phyloP scores from a whole-genome alignment of 2,888 invertebrate genomes.

The Anticlea derivata region DNA sequence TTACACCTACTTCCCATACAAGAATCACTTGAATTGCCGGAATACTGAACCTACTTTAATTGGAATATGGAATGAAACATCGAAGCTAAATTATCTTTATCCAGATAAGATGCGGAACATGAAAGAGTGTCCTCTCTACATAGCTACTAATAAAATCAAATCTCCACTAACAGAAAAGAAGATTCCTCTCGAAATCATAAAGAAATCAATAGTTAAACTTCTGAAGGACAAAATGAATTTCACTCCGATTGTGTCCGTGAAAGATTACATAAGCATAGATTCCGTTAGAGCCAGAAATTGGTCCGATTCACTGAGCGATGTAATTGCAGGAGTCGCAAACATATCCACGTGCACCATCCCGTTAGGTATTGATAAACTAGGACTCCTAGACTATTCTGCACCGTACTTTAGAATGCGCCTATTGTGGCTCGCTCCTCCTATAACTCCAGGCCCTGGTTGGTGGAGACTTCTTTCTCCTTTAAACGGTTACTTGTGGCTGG shows the following conservation, averaged over 20 bases:
- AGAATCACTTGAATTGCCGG: slow-evolving; percentile 56
- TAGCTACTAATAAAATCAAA: slow-evolving; percentile 65
- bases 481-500: slow-evolving; percentile 64
- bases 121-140: slow-evolving; percentile 63
- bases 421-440: slow-evolving; percentile 65
- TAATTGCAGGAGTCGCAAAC: slow-evolving; percentile 58
- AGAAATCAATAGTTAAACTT: slow-evolving; percentile 54
- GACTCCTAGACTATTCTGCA: slow-evolving; percentile 57
- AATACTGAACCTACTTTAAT: slow-evolving; percentile 54
- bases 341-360: slow-evolving; percentile 65
- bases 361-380: slow-evolving; percentile 55
- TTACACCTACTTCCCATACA: slow-evolving; percentile 62
- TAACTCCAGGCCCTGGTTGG: slow-evolving; percentile 54
- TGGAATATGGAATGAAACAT: slow-evolving; percentile 45
- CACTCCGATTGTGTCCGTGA: slow-evolving; percentile 55
- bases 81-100: slow-evolving; percentile 42
- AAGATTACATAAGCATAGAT: slow-evolving; percentile 64
- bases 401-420: slow-evolving; percentile 64
- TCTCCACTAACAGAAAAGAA: slow-evolving; percentile 55
- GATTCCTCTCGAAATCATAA: slow-evolving; percentile 59
- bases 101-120: slow-evolving; percentile 64
- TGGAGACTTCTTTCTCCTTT: slow-evolving; percentile 63
- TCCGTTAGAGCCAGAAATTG: slow-evolving; percentile 61
- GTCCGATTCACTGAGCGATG: slow-evolving; percentile 65
- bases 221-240: slow-evolving; percentile 63